Conservation (phyloP, 2,888 invertebrate genomes). For the Marasmarcha lunaedactyla region DNA sequence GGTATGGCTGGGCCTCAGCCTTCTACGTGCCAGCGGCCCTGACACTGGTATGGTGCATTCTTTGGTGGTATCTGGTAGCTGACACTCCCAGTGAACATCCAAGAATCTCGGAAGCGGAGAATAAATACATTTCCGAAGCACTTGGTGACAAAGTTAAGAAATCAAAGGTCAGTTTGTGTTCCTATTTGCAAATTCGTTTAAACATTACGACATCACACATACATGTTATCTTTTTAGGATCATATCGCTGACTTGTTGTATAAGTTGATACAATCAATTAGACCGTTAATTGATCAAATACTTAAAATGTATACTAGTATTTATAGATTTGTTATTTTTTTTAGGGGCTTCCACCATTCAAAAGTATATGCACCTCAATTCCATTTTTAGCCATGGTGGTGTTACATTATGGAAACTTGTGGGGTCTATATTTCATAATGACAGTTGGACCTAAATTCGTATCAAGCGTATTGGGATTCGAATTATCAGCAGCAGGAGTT, state of each 20-base stretch:
- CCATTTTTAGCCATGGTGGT: slow-evolving; percentile 77
- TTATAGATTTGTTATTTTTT: slow-evolving; percentile 16
- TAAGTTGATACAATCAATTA: too few species aligned
- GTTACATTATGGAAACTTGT: slow-evolving; percentile 81
- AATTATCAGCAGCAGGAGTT: slow-evolving; percentile 77
- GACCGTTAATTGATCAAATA: too few species aligned
- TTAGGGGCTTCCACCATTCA: slow-evolving; percentile 76
- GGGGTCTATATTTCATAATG: slow-evolving; percentile 81
- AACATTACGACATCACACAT: background rate
- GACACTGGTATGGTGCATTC: slow-evolving; percentile 61
- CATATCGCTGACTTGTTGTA: too few species aligned
- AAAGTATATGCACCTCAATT: slow-evolving; percentile 71
- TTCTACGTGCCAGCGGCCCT: slow-evolving; percentile 74
- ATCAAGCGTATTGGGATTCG: slow-evolving; percentile 78
- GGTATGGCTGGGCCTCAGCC: slow-evolving; percentile 75
- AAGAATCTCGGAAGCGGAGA: slow-evolving; percentile 72
- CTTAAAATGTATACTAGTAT: too few species aligned
- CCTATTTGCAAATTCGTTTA: too few species aligned
- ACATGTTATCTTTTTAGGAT: background rate
- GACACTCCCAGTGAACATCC: slow-evolving; percentile 75
- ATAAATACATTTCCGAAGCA: slow-evolving; percentile 72
- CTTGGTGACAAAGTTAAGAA: slow-evolving; percentile 68
- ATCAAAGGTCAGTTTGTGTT: slow-evolving; percentile 66
- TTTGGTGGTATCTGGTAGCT: slow-evolving; percentile 74
- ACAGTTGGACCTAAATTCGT: slow-evolving; percentile 82